A percentile compares a stretch with the other conserved stretches of the same genome.
Conservation (phyloP, 2,797 vertebrate species). For the Sebastes paucispinis region DNA sequence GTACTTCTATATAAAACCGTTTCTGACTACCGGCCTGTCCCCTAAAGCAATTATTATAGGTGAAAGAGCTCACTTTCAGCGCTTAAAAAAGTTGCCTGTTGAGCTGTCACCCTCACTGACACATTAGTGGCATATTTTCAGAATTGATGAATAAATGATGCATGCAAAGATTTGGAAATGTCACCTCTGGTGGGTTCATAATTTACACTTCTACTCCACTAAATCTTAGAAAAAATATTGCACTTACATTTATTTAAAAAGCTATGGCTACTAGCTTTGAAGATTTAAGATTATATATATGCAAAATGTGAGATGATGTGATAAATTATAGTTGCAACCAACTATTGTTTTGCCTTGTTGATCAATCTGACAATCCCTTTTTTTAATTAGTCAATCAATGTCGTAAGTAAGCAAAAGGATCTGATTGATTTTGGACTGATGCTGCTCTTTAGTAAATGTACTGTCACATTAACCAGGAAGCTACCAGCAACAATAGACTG, state of each 20-base stretch:
- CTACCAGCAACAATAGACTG: background rate
- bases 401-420: background rate
- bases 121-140: slow-evolving; percentile 33
- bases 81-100: slow-evolving; percentile 22
- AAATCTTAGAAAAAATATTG: too few species aligned
- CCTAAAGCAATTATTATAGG: slow-evolving; percentile 51
- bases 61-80: slow-evolving; percentile 42
- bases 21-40: slow-evolving; percentile 54
- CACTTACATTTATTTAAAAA: background rate
- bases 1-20: slow-evolving; percentile 40
- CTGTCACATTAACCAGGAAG: background rate
- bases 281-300: background rate
- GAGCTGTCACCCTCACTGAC: slow-evolving; percentile 39
- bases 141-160: background rate
- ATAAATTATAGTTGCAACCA: background rate
- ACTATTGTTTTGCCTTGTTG: too few species aligned
- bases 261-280: rapidly evolving
- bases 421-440: background rate
- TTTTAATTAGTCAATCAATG: background rate
- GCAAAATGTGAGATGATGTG: background rate
- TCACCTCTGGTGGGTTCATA: background rate
- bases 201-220: background rate
- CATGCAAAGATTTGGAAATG: slow-evolving; percentile 5
- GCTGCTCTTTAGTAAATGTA: background rate
- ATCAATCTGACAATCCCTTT: background rate